These are phyloP conservation scores for Glyphotaelius pellucidus DNA, from an alignment of 2,888 invertebrate species.

Conservation along the genomic window DNA sequence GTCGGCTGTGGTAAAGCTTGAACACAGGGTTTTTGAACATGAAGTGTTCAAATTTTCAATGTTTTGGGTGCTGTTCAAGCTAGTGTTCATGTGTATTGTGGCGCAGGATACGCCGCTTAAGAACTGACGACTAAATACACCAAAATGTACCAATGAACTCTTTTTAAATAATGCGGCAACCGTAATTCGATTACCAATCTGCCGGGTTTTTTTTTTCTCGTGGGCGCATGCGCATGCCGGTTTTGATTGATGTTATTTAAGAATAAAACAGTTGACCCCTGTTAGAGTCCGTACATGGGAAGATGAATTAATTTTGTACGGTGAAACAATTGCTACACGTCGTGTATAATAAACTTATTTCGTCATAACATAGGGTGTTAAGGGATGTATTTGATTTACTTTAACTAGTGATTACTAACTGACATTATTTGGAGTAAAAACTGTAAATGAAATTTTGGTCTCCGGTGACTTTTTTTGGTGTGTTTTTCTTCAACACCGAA, in stretches of 20 bases:
- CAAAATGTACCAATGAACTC: neutral
- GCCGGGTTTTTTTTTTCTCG: neutral
- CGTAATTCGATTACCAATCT: neutral
- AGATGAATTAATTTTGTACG: neutral
- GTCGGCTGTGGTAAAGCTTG: too few relatives aligned
- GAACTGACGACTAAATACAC: neutral
- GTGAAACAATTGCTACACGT: neutral
- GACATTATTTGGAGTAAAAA: too few relatives aligned
- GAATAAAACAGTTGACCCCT: neutral
- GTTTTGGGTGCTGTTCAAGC: too few relatives aligned
- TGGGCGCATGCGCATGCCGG: neutral
- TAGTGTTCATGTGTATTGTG: too few relatives aligned
- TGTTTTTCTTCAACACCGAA: too few relatives aligned
- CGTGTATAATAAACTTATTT: neutral
- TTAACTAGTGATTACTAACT: too few relatives aligned
- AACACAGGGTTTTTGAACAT: too few relatives aligned
- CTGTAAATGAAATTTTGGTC: too few relatives aligned
- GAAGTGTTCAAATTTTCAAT: too few relatives aligned
- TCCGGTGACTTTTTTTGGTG: too few relatives aligned
- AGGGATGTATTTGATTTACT: too few relatives aligned
- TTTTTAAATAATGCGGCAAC: neutral
- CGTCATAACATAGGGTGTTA: neutral
- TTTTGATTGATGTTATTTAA: constrained; percentile 1
- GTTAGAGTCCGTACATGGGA: neutral
- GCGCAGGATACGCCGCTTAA: too few relatives aligned